These are phyloP conservation scores for Hydrolagus colliei DNA, from an alignment of 2,797 vertebrate species.

Conservation along the genomic window DNA sequence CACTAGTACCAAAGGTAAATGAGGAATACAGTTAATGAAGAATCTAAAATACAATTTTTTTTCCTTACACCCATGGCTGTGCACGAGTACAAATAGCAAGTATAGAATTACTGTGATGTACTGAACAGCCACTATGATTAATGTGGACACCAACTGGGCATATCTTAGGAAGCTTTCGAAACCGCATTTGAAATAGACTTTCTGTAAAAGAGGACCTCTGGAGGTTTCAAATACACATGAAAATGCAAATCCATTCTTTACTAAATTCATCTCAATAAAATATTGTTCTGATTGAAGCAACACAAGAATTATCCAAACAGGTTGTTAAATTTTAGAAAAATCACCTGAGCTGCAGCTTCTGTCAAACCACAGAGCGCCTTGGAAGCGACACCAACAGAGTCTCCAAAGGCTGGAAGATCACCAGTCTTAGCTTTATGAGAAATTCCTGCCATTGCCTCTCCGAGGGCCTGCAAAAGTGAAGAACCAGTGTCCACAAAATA, in stretches of 20 bases:
- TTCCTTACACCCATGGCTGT: too few relatives aligned
- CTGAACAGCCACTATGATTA: too few relatives aligned
- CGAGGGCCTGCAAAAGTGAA: constrained; percentile 68
- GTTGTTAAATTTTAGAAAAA: constrained; percentile 29
- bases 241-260: neutral
- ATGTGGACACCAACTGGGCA: too few relatives aligned
- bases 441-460: constrained; percentile 95
- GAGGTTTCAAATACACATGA: neutral
- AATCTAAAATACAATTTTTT: too few relatives aligned
- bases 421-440: constrained; percentile 94
- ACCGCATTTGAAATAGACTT: neutral
- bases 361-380: constrained; percentile 94
- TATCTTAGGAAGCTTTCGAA: neutral
- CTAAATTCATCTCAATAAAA: neutral
- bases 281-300: neutral
- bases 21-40: too few relatives aligned
- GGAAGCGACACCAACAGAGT: constrained; percentile 87
- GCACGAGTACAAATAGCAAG: too few relatives aligned
- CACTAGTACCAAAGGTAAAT: too few relatives aligned
- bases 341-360: constrained; percentile 92
- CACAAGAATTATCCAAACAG: too few relatives aligned
- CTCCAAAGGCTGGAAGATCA: constrained; percentile 83
- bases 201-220: neutral
- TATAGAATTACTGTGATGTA: too few relatives aligned
- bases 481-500: constrained; percentile 7